These are phyloP conservation scores for Sminthurides aquaticus DNA, from an alignment of 2,888 invertebrate genomes.

Conservation along the genomic window DNA sequence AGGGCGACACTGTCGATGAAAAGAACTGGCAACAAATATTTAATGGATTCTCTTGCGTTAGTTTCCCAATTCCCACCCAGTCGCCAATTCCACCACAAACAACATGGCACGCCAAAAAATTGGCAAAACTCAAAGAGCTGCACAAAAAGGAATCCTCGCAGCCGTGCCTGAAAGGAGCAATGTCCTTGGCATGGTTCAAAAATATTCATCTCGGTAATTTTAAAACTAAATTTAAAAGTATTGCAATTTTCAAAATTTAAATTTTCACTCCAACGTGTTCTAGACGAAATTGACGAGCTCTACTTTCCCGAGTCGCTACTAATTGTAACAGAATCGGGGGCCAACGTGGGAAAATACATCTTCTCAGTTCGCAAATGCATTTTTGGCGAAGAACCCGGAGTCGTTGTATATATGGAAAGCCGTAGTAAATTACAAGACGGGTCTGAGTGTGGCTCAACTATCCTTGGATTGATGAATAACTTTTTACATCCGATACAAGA, in stretches of 20 bases:
- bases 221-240: not conserved
- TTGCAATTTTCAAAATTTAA: not conserved
- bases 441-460: constrained; percentile 30
- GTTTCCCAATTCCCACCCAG: not conserved
- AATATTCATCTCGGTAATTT: not conserved
- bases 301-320: constrained; percentile 37
- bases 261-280: too few species aligned
- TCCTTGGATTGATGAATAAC: constrained; percentile 31
- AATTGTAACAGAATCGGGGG: constrained; percentile 33
- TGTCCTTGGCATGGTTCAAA: constrained; percentile 17
- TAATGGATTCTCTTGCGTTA: not conserved
- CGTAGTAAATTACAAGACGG: constrained; percentile 30
- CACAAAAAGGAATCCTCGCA: not conserved
- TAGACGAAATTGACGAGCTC: constrained; percentile 10
- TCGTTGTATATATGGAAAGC: constrained; percentile 35
- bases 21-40: not conserved
- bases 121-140: not conserved
- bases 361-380: constrained; percentile 12
- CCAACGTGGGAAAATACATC: constrained; percentile 35
- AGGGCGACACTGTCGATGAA: not conserved
- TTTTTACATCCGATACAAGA: constrained; percentile 34
- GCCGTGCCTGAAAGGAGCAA: constrained; percentile 3
- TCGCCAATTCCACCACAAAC: not conserved
- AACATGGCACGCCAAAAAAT: not conserved
- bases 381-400: constrained; percentile 28